Percentiles rank a stretch among this genome's conserved stretches.
These are phyloP conservation scores for Polyommatus iphigenia DNA, from an alignment of 2,888 invertebrate genomes.

Conservation along the genomic window DNA sequence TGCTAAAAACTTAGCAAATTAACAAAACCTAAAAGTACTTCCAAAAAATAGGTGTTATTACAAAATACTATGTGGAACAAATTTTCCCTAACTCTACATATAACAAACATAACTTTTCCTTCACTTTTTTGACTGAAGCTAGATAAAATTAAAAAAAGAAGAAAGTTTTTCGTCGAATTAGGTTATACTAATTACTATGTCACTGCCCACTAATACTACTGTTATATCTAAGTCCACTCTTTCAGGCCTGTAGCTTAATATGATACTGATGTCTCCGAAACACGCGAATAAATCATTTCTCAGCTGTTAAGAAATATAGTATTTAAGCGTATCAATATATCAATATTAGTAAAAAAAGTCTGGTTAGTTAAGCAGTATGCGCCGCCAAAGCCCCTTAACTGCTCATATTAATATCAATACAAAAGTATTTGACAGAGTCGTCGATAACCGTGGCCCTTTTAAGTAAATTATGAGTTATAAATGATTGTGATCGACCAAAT, in stretches of 20 bases:
- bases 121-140: too few relatives aligned
- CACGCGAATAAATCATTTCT: background rate
- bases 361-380: background rate
- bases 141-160: too few relatives aligned
- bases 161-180: too few relatives aligned
- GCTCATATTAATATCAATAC: conserved; percentile 24
- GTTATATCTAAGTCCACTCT: background rate
- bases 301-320: background rate
- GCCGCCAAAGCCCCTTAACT: background rate
- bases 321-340: background rate
- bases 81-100: too few relatives aligned
- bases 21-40: too few relatives aligned
- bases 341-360: background rate
- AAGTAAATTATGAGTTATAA: conserved; percentile 10
- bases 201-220: background rate
- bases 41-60: too few relatives aligned
- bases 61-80: too few relatives aligned
- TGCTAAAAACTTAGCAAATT: background rate
- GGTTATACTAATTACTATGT: too few relatives aligned
- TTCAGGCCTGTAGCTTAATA: background rate
- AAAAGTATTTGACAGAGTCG: conserved; percentile 13
- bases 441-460: conserved; percentile 1
- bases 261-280: background rate
- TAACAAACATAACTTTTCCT: too few relatives aligned
- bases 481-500: background rate